Percentiles rank a stretch among this genome's conserved stretches.
phyloP scores from a whole-genome alignment of 2,888 invertebrate genomes.

The Andrena dorsata region DNA sequence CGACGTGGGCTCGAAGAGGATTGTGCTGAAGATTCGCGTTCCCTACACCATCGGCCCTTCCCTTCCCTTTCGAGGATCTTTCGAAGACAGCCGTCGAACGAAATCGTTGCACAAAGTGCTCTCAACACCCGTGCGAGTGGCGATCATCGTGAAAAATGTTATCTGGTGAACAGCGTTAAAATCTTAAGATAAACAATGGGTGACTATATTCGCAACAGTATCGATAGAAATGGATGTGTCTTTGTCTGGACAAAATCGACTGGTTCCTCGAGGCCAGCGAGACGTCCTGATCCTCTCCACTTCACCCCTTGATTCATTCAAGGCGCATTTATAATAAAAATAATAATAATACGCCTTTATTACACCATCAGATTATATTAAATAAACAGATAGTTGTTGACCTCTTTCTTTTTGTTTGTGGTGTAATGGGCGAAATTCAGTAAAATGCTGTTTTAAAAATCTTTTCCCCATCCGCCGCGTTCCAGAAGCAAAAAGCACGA shows the following conservation, averaged over 20 bases:
- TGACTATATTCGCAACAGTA: slow-evolving; percentile 54
- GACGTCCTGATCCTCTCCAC: background rate
- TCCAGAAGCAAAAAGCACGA: background rate
- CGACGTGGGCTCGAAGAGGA: background rate
- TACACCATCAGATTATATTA: no score
- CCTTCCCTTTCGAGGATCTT: background rate
- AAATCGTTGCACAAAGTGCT: slow-evolving; percentile 26
- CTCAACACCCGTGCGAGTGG: slow-evolving; percentile 23
- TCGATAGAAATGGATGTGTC: slow-evolving; percentile 53
- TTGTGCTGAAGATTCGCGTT: background rate
- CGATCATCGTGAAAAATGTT: slow-evolving; percentile 42
- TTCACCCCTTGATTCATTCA: no score
- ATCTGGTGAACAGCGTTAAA: slow-evolving; percentile 54
- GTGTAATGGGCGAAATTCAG: no score
- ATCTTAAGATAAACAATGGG: slow-evolving; percentile 60
- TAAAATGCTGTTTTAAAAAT: no score
- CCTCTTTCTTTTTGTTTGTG: background rate
- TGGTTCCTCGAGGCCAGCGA: background rate
- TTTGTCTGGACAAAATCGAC: background rate
- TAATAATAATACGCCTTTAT: no score
- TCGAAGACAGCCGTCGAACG: slow-evolving; percentile 29
- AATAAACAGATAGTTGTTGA: background rate
- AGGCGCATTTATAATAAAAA: no score
- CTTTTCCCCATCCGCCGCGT: background rate
- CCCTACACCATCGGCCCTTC: slow-evolving; percentile 9